phyloP scores from a whole-genome alignment of 2,888 invertebrate genomes.

The Elysia crispata region DNA sequence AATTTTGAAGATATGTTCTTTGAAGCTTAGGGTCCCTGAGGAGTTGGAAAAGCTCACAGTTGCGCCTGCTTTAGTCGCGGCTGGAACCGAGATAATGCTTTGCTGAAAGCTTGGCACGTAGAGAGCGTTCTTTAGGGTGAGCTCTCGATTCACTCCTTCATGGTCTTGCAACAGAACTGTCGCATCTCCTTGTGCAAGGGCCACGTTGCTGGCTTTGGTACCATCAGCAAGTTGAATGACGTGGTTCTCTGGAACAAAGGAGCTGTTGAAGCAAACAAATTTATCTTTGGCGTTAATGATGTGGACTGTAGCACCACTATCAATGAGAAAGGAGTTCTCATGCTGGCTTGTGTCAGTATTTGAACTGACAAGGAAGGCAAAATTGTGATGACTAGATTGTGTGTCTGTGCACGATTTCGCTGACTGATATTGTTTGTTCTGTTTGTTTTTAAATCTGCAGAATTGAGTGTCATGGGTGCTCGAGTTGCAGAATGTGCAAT shows the following conservation, averaged over 20 bases:
- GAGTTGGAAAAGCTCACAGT: no score
- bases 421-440: neutral
- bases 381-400: no score
- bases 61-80: no score
- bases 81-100: no score
- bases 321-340: neutral
- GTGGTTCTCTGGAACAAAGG: neutral
- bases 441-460: neutral
- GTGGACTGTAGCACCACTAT: neutral
- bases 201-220: neutral
- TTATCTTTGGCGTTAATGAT: neutral
- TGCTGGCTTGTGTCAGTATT: no score
- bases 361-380: no score
- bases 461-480: neutral
- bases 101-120: no score
- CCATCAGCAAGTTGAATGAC: slow-evolving; percentile 6
- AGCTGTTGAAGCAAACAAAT: neutral
- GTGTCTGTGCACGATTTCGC: no score
- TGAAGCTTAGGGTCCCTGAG: neutral
- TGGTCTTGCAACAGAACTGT: no score
- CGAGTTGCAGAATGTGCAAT: neutral
- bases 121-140: no score
- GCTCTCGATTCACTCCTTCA: no score
- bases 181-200: neutral
- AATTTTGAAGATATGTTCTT: neutral